Conservation (phyloP, 2,888 invertebrate species). For the Trissolcus japonicus region DNA sequence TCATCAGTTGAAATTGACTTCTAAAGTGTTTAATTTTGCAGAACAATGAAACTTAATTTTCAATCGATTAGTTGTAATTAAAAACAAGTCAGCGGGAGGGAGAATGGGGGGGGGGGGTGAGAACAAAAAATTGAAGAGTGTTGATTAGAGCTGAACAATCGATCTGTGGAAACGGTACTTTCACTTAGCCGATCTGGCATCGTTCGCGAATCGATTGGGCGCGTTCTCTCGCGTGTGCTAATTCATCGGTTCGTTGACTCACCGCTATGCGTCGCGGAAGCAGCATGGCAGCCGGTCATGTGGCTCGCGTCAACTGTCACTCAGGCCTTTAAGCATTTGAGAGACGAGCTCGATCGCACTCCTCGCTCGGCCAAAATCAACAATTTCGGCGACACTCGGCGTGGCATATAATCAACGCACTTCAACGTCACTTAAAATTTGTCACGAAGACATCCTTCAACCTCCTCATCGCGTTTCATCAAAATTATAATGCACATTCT, state of each 20-base stretch:
- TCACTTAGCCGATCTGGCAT: constrained; percentile 18
- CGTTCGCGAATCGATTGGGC: constrained; percentile 33
- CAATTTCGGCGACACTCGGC: constrained; percentile 36
- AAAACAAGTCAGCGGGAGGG: too few species aligned
- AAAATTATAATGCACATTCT: too few species aligned
- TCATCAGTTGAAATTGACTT: too few species aligned
- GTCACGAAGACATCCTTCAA: constrained; percentile 16
- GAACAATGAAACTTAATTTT: too few species aligned
- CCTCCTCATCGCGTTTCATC: too few species aligned
- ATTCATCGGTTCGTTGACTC: constrained; percentile 48
- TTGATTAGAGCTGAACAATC: too few species aligned
- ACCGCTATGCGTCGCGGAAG: constrained; percentile 38
- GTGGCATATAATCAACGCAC: constrained; percentile 31
- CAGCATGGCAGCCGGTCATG: constrained; percentile 35
- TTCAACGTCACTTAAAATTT: constrained; percentile 35
- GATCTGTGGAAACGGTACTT: constrained; percentile 13
- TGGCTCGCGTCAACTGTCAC: constrained; percentile 48
- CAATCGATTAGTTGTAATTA: too few species aligned
- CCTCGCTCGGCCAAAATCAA: constrained; percentile 40
- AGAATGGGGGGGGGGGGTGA: too few species aligned
- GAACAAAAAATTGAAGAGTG: too few species aligned
- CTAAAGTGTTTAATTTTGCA: too few species aligned
- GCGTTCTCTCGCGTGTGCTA: constrained; percentile 28
- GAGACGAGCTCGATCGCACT: constrained; percentile 21
- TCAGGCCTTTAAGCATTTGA: constrained; percentile 33